Conservation (phyloP, 2,113 vertebrate genomes). For the Mobula hypostoma region DNA sequence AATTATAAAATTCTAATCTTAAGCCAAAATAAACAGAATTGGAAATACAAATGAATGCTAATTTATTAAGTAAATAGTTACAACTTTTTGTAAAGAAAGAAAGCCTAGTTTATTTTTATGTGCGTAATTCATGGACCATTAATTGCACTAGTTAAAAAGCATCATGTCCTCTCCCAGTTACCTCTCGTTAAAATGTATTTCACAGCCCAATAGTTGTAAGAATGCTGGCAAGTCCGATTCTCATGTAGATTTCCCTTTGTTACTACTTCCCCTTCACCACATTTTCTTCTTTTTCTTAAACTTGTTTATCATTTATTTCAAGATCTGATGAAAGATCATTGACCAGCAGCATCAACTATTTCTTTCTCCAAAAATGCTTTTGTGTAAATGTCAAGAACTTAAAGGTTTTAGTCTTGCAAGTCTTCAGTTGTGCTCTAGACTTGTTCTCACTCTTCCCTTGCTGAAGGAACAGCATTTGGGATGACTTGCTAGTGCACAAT, state of each 20-base stretch:
- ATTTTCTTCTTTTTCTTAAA: too few species aligned
- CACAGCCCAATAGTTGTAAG: neutral
- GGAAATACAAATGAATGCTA: neutral
- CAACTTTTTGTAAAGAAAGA: neutral
- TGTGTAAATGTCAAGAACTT: neutral
- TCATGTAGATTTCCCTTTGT: neutral
- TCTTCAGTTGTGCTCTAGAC: neutral
- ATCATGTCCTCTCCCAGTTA: neutral
- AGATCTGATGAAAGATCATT: too few species aligned
- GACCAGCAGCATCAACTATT: too few species aligned
- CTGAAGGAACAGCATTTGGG: neutral
- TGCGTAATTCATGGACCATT: neutral
- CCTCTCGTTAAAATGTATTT: neutral
- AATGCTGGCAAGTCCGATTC: neutral
- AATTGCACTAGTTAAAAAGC: neutral
- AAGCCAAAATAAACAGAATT: neutral
- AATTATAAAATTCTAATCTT: neutral
- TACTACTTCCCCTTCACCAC: too few species aligned
- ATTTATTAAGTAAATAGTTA: neutral
- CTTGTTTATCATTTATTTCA: too few species aligned
- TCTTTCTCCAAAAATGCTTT: too few species aligned
- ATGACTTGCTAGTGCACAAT: neutral
- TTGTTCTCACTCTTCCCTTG: neutral
- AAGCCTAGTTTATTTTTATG: neutral
- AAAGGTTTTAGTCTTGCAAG: neutral